Evolutionary conservation across 2,888 invertebrate species (phyloP).

Genomic region (Tupiocoris notatus): DNA sequence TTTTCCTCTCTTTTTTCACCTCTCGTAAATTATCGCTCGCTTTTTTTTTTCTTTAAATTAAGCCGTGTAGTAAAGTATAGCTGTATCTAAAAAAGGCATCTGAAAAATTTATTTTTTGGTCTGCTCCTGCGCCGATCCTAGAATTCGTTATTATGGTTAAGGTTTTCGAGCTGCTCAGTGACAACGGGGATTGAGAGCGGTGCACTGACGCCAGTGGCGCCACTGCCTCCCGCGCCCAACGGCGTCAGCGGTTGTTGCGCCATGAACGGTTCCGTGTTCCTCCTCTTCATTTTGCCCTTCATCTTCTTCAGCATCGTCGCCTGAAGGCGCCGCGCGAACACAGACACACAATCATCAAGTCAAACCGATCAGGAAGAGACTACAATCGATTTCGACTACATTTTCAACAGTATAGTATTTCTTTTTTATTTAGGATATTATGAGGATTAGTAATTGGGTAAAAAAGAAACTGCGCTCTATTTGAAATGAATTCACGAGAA

Average conservation of each 20-base stretch:
- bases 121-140: constrained; percentile 40
- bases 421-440: neutral
- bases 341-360: constrained; percentile 32
- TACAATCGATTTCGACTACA: no score
- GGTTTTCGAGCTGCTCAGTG: constrained; percentile 44
- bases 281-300: constrained; percentile 92
- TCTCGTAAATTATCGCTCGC: neutral
- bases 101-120: constrained; percentile 40
- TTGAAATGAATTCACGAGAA: no score
- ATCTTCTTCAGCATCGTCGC: constrained; percentile 99
- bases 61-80: neutral
- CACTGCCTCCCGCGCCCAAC: constrained; percentile 40
- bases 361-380: constrained; percentile 37
- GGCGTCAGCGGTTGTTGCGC: constrained; percentile 50
- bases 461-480: neutral
- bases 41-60: neutral
- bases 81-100: constrained; percentile 37
- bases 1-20: constrained; percentile 20
- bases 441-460: neutral
- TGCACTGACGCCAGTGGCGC: constrained; percentile 30
- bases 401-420: no score
- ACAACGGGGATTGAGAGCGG: constrained; percentile 46
- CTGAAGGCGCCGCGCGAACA: constrained; percentile 53
- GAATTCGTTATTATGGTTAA: constrained; percentile 49
- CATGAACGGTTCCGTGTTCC: constrained; percentile 87